phyloP scores from a whole-genome alignment of 2,113 vertebrate species.

The Dromas ardeola region DNA sequence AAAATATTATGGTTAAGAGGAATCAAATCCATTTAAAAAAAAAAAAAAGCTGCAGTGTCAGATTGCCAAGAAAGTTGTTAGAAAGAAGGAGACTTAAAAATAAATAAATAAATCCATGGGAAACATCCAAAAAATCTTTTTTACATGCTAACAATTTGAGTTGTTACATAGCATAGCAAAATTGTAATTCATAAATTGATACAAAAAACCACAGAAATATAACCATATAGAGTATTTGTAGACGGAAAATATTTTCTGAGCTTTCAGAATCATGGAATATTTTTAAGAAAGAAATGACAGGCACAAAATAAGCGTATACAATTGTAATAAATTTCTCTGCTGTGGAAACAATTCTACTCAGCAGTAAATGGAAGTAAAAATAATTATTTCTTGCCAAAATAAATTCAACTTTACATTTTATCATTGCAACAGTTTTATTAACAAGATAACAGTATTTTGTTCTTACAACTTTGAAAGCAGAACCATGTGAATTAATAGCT shows the following conservation, averaged over 20 bases:
- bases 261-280: neutral
- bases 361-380: slow-evolving; percentile 20
- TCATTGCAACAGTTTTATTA: slow-evolving; percentile 54
- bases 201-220: neutral
- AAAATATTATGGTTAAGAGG: neutral
- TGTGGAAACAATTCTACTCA: neutral
- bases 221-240: neutral
- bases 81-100: neutral
- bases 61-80: neutral
- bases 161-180: neutral
- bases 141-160: neutral
- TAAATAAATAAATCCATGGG: neutral
- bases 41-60: neutral
- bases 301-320: neutral
- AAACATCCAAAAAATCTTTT: neutral
- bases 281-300: neutral
- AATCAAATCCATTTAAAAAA: neutral
- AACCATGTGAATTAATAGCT: slow-evolving; percentile 55
- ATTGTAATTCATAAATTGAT: neutral
- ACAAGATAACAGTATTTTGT: slow-evolving; percentile 38
- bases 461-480: slow-evolving; percentile 42
- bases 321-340: neutral
- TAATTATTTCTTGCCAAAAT: slow-evolving; percentile 27
- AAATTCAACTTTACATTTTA: slow-evolving; percentile 32
- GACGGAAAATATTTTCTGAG: neutral